Conservation (phyloP, 2,888 invertebrate species). For the Nomada fucata region DNA sequence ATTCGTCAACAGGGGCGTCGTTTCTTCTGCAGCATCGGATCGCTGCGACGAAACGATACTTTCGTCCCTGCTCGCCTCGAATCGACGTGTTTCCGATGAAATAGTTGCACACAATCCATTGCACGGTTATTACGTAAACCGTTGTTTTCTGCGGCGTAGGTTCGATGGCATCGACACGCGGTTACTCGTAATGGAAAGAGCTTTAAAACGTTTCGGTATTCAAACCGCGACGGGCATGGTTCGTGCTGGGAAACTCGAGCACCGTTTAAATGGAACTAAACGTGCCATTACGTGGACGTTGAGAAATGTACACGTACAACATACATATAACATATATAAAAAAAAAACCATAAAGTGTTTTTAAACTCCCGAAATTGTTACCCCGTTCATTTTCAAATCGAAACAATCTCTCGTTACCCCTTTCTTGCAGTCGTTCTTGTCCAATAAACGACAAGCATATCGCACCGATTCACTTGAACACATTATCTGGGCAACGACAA, state of each 20-base stretch:
- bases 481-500: too few species aligned
- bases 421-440: not conserved
- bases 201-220: constrained; percentile 57
- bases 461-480: too few species aligned
- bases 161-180: constrained; percentile 45
- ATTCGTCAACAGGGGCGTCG: not conserved
- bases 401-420: not conserved
- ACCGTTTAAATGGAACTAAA: constrained; percentile 26
- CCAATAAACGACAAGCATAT: too few species aligned
- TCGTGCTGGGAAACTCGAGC: constrained; percentile 60
- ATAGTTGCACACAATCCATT: constrained; percentile 17
- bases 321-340: too few species aligned
- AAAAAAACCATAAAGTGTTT: not conserved
- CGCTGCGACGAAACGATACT: not conserved
- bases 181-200: constrained; percentile 47
- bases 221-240: constrained; percentile 42
- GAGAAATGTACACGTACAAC: constrained; percentile 23
- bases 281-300: constrained; percentile 16
- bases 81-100: constrained; percentile 30
- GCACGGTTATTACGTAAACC: constrained; percentile 43
- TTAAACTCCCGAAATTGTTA: constrained; percentile 6
- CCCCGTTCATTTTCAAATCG: not conserved
- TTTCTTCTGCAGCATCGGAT: not conserved
- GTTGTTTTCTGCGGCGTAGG: constrained; percentile 40
- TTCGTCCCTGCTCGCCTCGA: not conserved